Evolutionary conservation across 2,888 invertebrate species (phyloP).

Genomic region (Digitonthophagus gazella): DNA sequence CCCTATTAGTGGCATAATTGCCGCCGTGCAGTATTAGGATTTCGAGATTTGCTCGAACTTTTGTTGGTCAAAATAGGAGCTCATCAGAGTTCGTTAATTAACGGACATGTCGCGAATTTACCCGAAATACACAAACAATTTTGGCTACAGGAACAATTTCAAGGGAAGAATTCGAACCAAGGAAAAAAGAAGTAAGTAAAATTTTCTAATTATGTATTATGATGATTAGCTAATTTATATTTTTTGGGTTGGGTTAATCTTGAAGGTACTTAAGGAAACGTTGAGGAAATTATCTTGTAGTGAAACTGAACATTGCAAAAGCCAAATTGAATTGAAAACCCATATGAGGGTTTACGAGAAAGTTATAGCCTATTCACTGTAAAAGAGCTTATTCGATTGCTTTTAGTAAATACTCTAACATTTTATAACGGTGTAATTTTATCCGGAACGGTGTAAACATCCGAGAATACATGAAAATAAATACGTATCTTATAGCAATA

Average conservation of each 20-base stretch:
- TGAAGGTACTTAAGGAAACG: too few species aligned
- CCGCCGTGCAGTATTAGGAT: too few species aligned
- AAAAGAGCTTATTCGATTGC: background rate
- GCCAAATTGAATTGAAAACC: background rate
- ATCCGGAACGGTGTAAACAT: too few species aligned
- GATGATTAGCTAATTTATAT: too few species aligned
- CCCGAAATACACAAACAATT: constrained; percentile 47
- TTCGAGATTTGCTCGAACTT: background rate
- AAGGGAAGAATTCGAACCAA: constrained; percentile 54
- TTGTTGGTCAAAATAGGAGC: constrained; percentile 56
- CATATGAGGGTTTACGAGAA: background rate
- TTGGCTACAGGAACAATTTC: constrained; percentile 52
- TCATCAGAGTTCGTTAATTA: constrained; percentile 45
- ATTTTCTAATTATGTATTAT: background rate
- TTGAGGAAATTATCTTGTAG: too few species aligned
- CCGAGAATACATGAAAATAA: too few species aligned
- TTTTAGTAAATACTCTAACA: background rate
- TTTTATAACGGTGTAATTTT: background rate
- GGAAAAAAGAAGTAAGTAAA: constrained; percentile 57
- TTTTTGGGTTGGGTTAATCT: too few species aligned
- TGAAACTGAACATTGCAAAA: background rate
- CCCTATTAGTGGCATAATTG: background rate
- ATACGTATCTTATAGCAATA: too few species aligned
- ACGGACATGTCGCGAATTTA: constrained; percentile 37
- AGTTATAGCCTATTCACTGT: background rate